Conservation (phyloP, 2,888 invertebrate genomes). For the Drosophila sordidula region DNA sequence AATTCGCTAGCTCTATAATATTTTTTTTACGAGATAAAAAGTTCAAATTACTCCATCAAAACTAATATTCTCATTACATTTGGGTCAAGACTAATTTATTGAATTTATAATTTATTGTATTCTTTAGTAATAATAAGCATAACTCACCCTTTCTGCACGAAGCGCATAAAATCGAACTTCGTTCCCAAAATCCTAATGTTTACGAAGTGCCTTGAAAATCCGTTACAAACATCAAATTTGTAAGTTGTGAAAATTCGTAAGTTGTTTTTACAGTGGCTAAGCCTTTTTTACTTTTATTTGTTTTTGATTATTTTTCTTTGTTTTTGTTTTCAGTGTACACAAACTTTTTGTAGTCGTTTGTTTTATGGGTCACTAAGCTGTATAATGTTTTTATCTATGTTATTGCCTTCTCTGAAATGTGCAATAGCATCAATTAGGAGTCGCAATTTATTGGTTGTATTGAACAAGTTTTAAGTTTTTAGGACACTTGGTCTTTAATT, state of each 20-base stretch:
- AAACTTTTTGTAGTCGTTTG: constrained; percentile 15
- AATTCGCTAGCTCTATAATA: no score
- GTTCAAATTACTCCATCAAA: no score
- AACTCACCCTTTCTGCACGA: constrained; percentile 37
- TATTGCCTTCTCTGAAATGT: constrained; percentile 10
- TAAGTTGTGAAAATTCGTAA: constrained; percentile 60
- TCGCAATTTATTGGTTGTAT: constrained; percentile 18
- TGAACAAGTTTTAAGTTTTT: background rate
- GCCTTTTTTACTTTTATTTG: constrained; percentile 26
- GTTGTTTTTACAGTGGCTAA: constrained; percentile 54
- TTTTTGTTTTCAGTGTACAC: constrained; percentile 15
- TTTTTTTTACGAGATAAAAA: no score
- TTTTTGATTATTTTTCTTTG: constrained; percentile 7
- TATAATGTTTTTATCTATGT: constrained; percentile 3
- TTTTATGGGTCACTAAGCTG: constrained; percentile 34
- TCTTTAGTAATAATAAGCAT: no score
- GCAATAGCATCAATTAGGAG: constrained; percentile 22
- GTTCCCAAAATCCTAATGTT: constrained; percentile 20
- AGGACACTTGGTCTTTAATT: background rate
- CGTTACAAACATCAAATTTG: constrained; percentile 53
- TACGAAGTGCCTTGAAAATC: constrained; percentile 47
- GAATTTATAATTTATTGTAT: no score
- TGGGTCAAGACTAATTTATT: no score
- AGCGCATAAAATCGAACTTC: constrained; percentile 37
- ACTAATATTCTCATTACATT: no score